Base-by-base conservation (phyloP, 2,113 vertebrate species). In the Centrocercus urophasianus region DNA sequence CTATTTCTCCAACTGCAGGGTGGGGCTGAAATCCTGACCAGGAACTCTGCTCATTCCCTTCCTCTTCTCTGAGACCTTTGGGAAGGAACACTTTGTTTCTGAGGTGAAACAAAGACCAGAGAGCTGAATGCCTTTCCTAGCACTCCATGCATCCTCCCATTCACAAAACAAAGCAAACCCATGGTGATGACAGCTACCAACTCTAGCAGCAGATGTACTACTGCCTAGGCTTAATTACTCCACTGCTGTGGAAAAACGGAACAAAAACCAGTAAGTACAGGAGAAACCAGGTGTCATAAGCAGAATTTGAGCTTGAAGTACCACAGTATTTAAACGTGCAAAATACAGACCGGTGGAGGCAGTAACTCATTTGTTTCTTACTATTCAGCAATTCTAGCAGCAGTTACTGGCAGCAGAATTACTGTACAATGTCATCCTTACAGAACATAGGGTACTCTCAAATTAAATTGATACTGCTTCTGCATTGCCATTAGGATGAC, bases 391-490 rank as follows among this genome's bases (percentile, higher is more conserved):
- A 47, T 66, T 93, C 74, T 70, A 90, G 95, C 1, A 79, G 91
- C 95, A 94, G 90, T 92, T 86, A 92, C 77, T 96, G 93, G 88
- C 96, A 97, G 72, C 17, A 67, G 57, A 88, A 93, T 83, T 87
- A 94, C 89, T 78, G 95, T 86, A 85, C 91, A 92, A 66, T 95
- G 95, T 97, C 95, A 96, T 88, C 93, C 88, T 94, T 61, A 77
- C 8, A 2, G 96, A 97, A 97, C 96, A 97, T 40, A 97, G 97
- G 95, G 92, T 96, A 74, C 88, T 92, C 66, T 93, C 94, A 90
- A 96, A 96, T 96, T 93, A 88, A 93, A 97, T 56, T 76, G 95
- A 84, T 95, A 82, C 83, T 85, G 64, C 94, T 97, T 97, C 93
- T 95, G 88, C 22, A 78, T 90, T 96, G 78, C 95, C 91, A 96